Percentiles rank a stretch among this genome's conserved stretches.
Evolutionary conservation across 2,888 invertebrate genomes (phyloP).

Genomic region (Hedychridium roseum): DNA sequence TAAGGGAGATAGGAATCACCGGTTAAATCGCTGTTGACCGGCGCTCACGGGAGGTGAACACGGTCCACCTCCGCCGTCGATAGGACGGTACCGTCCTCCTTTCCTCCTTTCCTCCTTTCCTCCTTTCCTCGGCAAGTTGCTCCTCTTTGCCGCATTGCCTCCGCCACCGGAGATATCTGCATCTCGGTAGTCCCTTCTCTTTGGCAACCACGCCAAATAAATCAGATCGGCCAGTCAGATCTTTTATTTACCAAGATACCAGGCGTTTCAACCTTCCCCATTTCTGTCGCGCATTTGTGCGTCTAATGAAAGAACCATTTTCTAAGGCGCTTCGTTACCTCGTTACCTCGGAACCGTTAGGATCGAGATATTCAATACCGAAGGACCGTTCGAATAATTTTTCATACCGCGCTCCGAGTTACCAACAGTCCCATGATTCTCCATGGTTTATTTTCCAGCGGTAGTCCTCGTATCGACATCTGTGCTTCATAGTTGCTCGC

Average conservation of each 20-base stretch:
- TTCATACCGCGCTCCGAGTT: too few species aligned
- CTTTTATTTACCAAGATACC: too few species aligned
- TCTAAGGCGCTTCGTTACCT: too few species aligned
- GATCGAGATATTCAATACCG: too few species aligned
- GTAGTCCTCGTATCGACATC: constrained; percentile 7
- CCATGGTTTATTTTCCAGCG: too few species aligned
- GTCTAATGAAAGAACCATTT: too few species aligned
- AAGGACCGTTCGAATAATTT: too few species aligned
- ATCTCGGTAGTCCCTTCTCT: constrained; percentile 26
- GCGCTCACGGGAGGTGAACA: constrained; percentile 21
- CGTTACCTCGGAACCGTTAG: too few species aligned
- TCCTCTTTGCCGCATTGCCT: constrained; percentile 5
- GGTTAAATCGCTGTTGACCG: constrained; percentile 47
- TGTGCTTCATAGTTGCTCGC: neutral
- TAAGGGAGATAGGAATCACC: constrained; percentile 57
- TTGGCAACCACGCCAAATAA: constrained; percentile 15
- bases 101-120: constrained; percentile 13
- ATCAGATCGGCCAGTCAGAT: constrained; percentile 35
- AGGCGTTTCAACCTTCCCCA: too few species aligned
- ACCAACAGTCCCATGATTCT: too few species aligned
- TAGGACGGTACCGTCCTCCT: constrained; percentile 20
- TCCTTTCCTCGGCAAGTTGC: neutral
- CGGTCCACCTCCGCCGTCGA: constrained; percentile 28
- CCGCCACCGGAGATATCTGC: constrained; percentile 32
- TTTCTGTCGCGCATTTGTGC: too few species aligned